Percentiles rank a stretch among this genome's conserved stretches.
Conservation (phyloP, 2,888 invertebrate genomes). For the Pachycephus smyrnensis region DNA sequence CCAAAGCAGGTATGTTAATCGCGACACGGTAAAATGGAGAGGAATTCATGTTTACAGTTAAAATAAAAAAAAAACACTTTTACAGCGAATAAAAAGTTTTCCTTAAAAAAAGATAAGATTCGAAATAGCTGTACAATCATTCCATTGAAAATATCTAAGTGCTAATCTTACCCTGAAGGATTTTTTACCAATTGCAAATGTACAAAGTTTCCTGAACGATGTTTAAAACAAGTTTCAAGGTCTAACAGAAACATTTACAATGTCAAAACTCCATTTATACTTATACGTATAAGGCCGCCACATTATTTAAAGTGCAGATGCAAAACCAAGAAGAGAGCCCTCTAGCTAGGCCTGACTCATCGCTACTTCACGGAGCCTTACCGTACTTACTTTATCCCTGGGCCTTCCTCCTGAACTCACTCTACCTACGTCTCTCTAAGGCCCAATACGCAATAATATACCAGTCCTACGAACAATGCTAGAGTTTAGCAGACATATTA, state of each 20-base stretch:
- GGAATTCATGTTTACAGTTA: not conserved
- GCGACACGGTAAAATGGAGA: not conserved
- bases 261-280: not conserved
- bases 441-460: constrained; percentile 51
- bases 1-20: not conserved
- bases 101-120: not conserved
- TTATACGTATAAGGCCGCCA: not conserved
- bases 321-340: constrained; percentile 10
- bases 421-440: constrained; percentile 28
- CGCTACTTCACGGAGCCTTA: not conserved
- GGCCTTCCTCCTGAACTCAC: not conserved
- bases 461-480: constrained; percentile 60
- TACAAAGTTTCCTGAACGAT: not conserved
- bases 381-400: not conserved
- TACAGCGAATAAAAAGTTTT: not conserved
- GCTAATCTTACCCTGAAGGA: not conserved
- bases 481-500: constrained; percentile 54
- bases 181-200: not conserved
- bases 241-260: not conserved
- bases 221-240: not conserved
- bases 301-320: constrained; percentile 34
- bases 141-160: not conserved
- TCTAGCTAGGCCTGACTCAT: not conserved
- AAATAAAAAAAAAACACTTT: not conserved
- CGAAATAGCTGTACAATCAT: not conserved